Evolutionary conservation across 2,888 invertebrate genomes (phyloP), one percentile per base, ranked within the genome.

Genomic region (Gymnosoma rotundatum): DNA sequence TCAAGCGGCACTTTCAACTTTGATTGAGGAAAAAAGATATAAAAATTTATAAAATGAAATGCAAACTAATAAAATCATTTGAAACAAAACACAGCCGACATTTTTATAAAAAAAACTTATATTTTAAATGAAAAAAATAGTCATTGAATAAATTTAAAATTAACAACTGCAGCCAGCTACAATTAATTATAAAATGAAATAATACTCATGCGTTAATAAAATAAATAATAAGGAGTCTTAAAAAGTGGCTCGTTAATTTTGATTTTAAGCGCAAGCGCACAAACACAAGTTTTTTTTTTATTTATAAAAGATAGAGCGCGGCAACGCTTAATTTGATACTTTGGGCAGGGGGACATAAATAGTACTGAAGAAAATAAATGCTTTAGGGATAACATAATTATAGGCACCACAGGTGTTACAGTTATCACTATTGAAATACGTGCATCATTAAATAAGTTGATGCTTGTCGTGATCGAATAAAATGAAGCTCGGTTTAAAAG

Each of bases 21-120:
- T 67, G 67, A 54, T 54, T 32, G 45, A 42, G 18, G 2, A 50
- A 42, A 72, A 14, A 70, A 61, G 8, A 67, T 14, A 67, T n/a
- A 36, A 16, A 63, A 21, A 36, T 12, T 36, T 32, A 52, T 12
- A 10, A 42, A 58, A 56, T 21, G 14, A 83, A 78, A 83, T 61
- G 74, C 63, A 74, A 74, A 73, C 63, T 61, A 82, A 67, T 42
- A 60, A 73, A 78, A 73, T 45, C 48, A 61, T 61, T 74, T 73
- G 20, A 74, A 10, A 42, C 45, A 21, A n/a, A 32, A 50, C 10
- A 20, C 20, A 52, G 60, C 66, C 67, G 45, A 32, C 42, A 60
- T 25, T 32, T 42, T 64, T 32, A 7, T 32, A 12, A 20, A 32
- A 32, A 58, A 5, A 45, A 25, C 25, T 2, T 54, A 32, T 45